Evolutionary conservation across 2,797 vertebrate species (phyloP), one percentile per base, ranked within the genome.

Genomic region (Acanthis flammea): DNA sequence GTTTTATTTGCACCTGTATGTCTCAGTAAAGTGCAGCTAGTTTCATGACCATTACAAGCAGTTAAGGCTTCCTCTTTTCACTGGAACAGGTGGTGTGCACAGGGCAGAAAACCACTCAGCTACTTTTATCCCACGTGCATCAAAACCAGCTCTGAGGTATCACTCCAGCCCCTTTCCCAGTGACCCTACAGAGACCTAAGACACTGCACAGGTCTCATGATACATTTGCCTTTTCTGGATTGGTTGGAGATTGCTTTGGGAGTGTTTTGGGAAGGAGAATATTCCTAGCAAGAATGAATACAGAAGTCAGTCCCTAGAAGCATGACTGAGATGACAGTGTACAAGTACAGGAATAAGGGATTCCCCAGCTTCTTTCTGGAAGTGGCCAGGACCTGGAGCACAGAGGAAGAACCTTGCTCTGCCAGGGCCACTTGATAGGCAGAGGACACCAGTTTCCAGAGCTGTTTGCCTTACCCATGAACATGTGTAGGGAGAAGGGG

Each of bases 31-130:
- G 86, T 58, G 91, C 92, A 89, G 74, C 81, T 87, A 92, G 88
- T 96, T 97, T 97, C 60, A 22, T 79, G 76, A 88, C 77, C 79
- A 93, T 65, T 53, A 73, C 14, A 79, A 91, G 81, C 51, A 90
- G 86, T 72, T 68, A 35, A 53, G 65, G 89, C 93, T 98, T 98
- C 97, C 97, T 96, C 95, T 97, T 97, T 93, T 92, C 95, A 66
- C 47, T 42, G 31, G 76, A 90, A 92, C 96, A 97, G 96, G 94
- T 97, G 97, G 91, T 12, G 28, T 19, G 54, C 48, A 88, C 9
- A n/a, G 45, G 76, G 66, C 79, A 96, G 68, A 89, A 51, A 42
- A 86, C 47, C 54, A 72, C 71, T 15, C 7, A 50, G 79, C 76
- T 92, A 86, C 95, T 96, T 95, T 85, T 76, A 76, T 54, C 41